Base-by-base conservation (phyloP, 1,140 invertebrate genomes). In the Reticulitermes speratus region DNA sequence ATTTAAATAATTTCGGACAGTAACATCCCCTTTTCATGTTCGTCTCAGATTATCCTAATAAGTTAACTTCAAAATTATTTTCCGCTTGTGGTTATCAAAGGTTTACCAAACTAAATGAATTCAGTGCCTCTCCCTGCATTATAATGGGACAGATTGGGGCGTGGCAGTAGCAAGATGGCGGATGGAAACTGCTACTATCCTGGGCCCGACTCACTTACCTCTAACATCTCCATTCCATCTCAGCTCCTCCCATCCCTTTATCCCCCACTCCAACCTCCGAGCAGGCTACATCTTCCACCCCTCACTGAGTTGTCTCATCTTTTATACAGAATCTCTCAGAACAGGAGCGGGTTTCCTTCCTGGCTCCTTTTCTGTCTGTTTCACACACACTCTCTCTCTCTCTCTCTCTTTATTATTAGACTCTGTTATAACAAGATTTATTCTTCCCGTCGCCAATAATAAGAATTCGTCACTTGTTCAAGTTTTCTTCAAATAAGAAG, bases 181-280 rank as follows among this genome's bases (percentile, higher is more conserved):
- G 65, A 75, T 30, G n/a, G 52, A 55, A 75, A 75, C 59, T 75
- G 65, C 65, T 75, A 30, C 65, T 75, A 16, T 75, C n/a, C 65
- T 30, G 65, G 65, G 14, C 65, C 65, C 5, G 25, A 11, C 65
- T 75, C 65, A 75, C 65, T 75, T 75, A 75, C 65, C 65, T 30
- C 65, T 16, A 75, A 30, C 65, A 75, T 75, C 65, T 75, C 65
- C 65, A 75, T 30, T 75, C 65, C 65, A 75, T 30, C 65, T 75
- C 65, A 75, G 65, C 65, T 75, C 65, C 65, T 75, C 65, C 65
- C 65, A 75, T 30, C 65, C 65, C 65, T 75, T 75, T 75, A 75
- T 75, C 65, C n/a, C 65, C n/a, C 16, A 9, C 65, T 25, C 65
- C n/a, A 1, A 25, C 25, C 65, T 25, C 2, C 59, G 1, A 3